These are phyloP conservation scores for Centrocercus urophasianus DNA, from an alignment of 2,113 vertebrate genomes.

Conservation along the genomic window DNA sequence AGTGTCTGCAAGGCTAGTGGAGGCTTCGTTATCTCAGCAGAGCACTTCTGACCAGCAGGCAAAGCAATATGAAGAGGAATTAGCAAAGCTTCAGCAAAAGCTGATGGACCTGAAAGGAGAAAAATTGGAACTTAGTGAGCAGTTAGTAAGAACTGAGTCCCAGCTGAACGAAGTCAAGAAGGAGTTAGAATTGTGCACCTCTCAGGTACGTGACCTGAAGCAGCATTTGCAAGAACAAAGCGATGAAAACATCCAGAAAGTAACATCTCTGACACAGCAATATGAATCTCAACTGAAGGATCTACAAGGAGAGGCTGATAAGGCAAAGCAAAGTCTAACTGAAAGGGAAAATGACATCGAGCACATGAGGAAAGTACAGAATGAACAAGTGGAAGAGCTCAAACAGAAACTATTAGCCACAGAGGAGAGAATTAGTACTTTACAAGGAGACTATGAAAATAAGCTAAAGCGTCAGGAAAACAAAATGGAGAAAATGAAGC, in stretches of 20 bases:
- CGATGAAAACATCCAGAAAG: conserved; percentile 76
- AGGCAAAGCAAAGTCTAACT: conserved; percentile 71
- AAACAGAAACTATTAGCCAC: conserved; percentile 79
- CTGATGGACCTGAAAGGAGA: conserved; percentile 78
- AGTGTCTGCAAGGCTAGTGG: conserved; percentile 74
- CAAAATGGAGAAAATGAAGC: conserved; percentile 88
- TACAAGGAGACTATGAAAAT: conserved; percentile 83
- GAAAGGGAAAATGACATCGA: conserved; percentile 82
- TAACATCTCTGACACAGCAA: conserved; percentile 72
- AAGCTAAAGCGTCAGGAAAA: conserved; percentile 88
- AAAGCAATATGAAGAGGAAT: conserved; percentile 51
- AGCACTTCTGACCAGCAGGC: conserved; percentile 31
- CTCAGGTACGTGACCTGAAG: conserved; percentile 75
- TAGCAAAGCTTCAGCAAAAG: conserved; percentile 77
- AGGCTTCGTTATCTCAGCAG: conserved; percentile 21
- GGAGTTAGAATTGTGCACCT: conserved; percentile 78
- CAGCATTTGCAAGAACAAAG: conserved; percentile 77
- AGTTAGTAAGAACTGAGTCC: conserved; percentile 52
- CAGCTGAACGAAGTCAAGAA: conserved; percentile 68
- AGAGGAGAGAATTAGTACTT: conserved; percentile 78
- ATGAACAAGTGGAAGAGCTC: conserved; percentile 81
- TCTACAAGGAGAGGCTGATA: conserved; percentile 72
- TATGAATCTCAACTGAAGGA: conserved; percentile 76
- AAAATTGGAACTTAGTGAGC: conserved; percentile 73
- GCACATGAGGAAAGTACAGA: conserved; percentile 73